phyloP scores from a whole-genome alignment of 2,888 invertebrate species.

The Eupithecia insigniata region DNA sequence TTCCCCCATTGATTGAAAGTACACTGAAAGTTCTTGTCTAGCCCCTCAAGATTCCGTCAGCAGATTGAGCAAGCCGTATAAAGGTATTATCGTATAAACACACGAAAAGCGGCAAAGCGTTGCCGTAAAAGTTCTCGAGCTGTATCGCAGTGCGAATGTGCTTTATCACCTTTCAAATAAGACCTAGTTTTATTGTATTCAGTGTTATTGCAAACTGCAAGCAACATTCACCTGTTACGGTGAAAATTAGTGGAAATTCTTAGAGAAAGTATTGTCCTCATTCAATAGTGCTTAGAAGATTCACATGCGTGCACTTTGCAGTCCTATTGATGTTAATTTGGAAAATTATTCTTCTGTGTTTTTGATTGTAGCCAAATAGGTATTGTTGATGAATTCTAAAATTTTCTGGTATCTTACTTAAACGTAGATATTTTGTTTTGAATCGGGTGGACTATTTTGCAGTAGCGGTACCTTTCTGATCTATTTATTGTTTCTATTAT shows the following conservation, averaged over 20 bases:
- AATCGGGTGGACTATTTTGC: conserved; percentile 6
- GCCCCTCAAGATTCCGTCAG: conserved; percentile 55
- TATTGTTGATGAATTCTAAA: background rate
- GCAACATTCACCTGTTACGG: conserved; percentile 76
- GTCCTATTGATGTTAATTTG: conserved; percentile 75
- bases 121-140: conserved; percentile 70
- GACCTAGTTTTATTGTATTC: conserved; percentile 46
- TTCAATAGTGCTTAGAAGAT: conserved; percentile 69
- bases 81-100: conserved; percentile 62
- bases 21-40: conserved; percentile 10
- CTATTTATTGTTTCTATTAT: too few relatives aligned
- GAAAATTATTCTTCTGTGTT: conserved; percentile 64
- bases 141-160: conserved; percentile 75
- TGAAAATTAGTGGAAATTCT: conserved; percentile 71
- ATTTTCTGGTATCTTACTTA: background rate
- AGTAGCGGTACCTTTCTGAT: background rate
- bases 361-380: conserved; percentile 51
- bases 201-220: conserved; percentile 72
- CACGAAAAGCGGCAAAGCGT: conserved; percentile 80
- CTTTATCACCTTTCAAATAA: conserved; percentile 54
- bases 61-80: conserved; percentile 65
- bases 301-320: conserved; percentile 82
- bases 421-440: background rate
- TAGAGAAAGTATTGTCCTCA: conserved; percentile 48
- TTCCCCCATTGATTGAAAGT: background rate